Evolutionary conservation across 2,888 invertebrate species (phyloP).

Genomic region (Lepidocyrtoides sp.): DNA sequence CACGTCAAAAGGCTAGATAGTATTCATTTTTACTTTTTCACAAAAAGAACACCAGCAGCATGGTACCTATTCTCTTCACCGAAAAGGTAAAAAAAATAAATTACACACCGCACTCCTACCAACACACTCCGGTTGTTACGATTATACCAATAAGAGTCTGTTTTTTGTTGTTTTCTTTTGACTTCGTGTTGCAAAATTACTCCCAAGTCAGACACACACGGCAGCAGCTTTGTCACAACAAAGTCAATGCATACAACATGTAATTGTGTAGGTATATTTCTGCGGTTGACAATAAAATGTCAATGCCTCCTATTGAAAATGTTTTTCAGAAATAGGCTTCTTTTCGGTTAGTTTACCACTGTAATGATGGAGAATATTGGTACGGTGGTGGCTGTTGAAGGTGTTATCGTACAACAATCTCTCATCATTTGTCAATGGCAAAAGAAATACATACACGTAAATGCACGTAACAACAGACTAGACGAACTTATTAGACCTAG

Average conservation of each 20-base stretch:
- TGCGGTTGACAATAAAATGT: constrained; percentile 66
- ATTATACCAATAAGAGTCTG: not conserved
- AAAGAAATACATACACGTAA: not conserved
- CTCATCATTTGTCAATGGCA: constrained; percentile 55
- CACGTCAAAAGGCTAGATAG: not conserved
- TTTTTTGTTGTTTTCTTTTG: not conserved
- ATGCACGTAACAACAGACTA: constrained; percentile 18
- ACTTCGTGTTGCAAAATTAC: constrained; percentile 12
- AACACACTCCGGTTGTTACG: not conserved
- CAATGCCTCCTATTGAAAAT: constrained; percentile 44
- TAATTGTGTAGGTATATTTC: not conserved
- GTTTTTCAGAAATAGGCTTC: constrained; percentile 43
- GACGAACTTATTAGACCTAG: constrained; percentile 32
- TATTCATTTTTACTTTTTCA: not conserved
- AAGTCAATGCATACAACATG: not conserved
- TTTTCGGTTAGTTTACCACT: constrained; percentile 43
- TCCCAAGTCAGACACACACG: constrained; percentile 10
- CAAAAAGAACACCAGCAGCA: not conserved
- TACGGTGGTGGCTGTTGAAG: not conserved
- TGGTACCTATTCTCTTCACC: not conserved
- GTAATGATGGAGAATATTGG: constrained; percentile 53
- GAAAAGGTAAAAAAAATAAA: not conserved
- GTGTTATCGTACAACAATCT: constrained; percentile 2
- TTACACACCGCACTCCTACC: constrained; percentile 4
- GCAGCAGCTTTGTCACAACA: not conserved